phyloP scores from a whole-genome alignment of 2,797 vertebrate genomes.

The Zalophus californianus region DNA sequence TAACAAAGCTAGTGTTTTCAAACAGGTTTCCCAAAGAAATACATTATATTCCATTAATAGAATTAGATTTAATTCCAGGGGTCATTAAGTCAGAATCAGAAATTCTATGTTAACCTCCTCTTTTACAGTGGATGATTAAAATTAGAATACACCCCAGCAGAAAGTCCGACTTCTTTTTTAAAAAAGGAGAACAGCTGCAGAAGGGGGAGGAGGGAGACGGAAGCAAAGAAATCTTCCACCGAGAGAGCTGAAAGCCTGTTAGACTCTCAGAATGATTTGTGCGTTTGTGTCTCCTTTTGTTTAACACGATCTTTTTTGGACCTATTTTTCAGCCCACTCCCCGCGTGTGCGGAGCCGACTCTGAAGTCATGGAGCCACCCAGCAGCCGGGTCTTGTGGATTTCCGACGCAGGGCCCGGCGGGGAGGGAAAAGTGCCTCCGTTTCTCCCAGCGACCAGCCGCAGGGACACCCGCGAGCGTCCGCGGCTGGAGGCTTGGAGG shows the following conservation, averaged over 20 bases:
- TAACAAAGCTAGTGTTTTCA: slow-evolving; percentile 64
- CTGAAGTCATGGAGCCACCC: slow-evolving; percentile 37
- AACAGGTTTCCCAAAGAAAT: slow-evolving; percentile 50
- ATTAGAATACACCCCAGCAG: slow-evolving; percentile 79
- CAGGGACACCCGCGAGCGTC: slow-evolving; percentile 6
- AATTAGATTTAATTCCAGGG: slow-evolving; percentile 73
- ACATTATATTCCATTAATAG: slow-evolving; percentile 68
- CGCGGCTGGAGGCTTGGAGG: not conserved
- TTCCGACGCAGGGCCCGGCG: slow-evolving; percentile 22
- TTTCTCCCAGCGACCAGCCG: not conserved
- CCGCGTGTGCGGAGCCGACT: slow-evolving; percentile 60
- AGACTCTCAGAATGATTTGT: slow-evolving; percentile 58
- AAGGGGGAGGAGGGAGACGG: slow-evolving; percentile 64
- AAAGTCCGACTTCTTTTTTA: slow-evolving; percentile 79
- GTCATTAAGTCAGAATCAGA: slow-evolving; percentile 78
- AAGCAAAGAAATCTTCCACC: slow-evolving; percentile 68
- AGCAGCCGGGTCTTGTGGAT: slow-evolving; percentile 69
- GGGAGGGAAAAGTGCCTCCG: not conserved
- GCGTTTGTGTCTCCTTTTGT: slow-evolving; percentile 66
- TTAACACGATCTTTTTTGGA: slow-evolving; percentile 58
- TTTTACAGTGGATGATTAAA: slow-evolving; percentile 79
- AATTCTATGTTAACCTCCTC: slow-evolving; percentile 74
- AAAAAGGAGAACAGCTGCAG: slow-evolving; percentile 81
- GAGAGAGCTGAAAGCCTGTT: slow-evolving; percentile 45
- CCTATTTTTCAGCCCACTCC: slow-evolving; percentile 73